Percentiles rank a stretch among this genome's conserved stretches.
Evolutionary conservation across 2,113 vertebrate species (phyloP).

Genomic region (Stictonetta naevosa): DNA sequence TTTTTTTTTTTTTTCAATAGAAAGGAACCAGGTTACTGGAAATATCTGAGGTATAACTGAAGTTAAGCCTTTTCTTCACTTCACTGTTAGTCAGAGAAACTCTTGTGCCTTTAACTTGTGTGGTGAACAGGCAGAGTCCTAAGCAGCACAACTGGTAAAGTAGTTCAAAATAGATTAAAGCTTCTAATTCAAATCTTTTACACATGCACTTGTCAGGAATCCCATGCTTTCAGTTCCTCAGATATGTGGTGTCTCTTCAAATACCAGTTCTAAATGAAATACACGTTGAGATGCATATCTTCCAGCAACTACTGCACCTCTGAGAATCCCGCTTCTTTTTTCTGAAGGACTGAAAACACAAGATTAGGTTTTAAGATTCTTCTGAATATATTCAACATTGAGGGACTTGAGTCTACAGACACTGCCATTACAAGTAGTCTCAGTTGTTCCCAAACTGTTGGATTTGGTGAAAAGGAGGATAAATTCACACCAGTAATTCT

Average conservation of each 20-base stretch:
- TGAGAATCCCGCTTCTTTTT: background rate
- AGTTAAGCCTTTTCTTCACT: background rate
- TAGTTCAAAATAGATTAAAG: background rate
- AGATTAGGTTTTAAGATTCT: background rate
- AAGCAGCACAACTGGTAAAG: background rate
- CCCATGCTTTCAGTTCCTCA: background rate
- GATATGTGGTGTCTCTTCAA: background rate
- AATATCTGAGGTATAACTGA: background rate
- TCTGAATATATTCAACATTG: background rate
- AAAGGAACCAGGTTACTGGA: background rate
- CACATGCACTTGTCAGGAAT: background rate
- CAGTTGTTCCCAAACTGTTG: background rate
- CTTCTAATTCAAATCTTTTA: background rate
- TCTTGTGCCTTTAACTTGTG: background rate
- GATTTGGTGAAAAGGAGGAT: background rate
- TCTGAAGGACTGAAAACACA: background rate
- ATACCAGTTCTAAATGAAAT: background rate
- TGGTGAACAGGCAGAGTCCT: background rate
- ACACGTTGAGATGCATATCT: background rate
- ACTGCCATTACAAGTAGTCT: background rate
- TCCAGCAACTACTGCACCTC: background rate
- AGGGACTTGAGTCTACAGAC: background rate
- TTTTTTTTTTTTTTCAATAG: background rate
- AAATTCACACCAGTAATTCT: background rate
- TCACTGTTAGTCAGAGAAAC: background rate